Base-by-base conservation (phyloP, 2,888 invertebrate genomes). In the Empis livida region DNA sequence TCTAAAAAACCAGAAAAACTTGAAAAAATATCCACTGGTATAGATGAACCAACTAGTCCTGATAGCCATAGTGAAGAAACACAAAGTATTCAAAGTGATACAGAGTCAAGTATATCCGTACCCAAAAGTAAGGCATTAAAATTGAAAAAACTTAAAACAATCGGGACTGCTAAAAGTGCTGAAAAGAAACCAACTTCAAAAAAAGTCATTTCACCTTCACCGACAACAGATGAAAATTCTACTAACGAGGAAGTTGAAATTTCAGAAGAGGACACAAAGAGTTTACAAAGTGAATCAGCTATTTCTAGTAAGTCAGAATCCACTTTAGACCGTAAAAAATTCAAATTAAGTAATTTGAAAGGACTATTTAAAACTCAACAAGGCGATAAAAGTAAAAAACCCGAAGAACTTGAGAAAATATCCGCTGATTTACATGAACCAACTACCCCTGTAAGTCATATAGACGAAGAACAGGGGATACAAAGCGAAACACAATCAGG, bases 131-230 rank as follows among this genome's bases (percentile, higher is more conserved):
- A 61, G 31, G 60, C 49, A 37, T 55, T 61, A 1, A 66, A 65
- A 46, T 50, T 65, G 41, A 57, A 59, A 11, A 64, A 68, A 49
- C 59, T 67, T 14, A 59, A 77, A 55, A n/a, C n/a, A n/a, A n/a
- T n/a, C n/a, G 68, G 76, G 42, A 75, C 78, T 49, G 62, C 78
- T 15, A 76, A 76, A 57, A 20, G 20, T 20, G 20, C 20, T 20
- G 20, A 3, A 16, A 15, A 15, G 31, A 35, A 41, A 23, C 23
- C 13, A 23, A 5, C 37, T 15, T 10, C 5, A 5, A 14, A 38
- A 42, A 11, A 41, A 43, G 38, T 27, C 42, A 10, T 37, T 35
- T 37, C 37, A 14, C 5, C 15, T 14, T n/a, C n/a, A n/a, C 20
- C 20, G 20, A 20, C 3, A 6, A 20, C 6, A 20, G 6, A 20